Evolutionary conservation across 2,797 vertebrate species (phyloP).

Genomic region (Pantherophis vulpinus): DNA sequence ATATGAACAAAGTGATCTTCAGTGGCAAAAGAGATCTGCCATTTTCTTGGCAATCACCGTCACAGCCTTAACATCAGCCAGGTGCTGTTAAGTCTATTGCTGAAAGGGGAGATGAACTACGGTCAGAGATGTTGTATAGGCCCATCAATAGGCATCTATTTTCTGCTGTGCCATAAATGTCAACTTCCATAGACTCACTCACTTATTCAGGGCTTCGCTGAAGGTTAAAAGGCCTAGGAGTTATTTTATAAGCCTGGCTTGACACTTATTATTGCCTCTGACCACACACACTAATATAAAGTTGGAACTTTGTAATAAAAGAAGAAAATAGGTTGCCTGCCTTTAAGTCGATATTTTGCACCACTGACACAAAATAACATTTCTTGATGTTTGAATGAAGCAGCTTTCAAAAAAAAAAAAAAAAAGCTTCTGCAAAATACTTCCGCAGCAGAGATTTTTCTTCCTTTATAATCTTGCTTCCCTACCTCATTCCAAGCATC

Average conservation of each 20-base stretch:
- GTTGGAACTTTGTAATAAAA: conserved; percentile 9
- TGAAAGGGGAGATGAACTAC: conserved; percentile 80
- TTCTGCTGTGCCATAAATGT: conserved; percentile 73
- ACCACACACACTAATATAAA: conserved; percentile 52
- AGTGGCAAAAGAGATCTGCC: conserved; percentile 77
- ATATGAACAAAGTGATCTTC: conserved; percentile 78
- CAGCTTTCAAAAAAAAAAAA: background rate
- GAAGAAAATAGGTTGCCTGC: conserved; percentile 39
- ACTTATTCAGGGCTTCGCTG: conserved; percentile 75
- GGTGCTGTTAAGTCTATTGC: conserved; percentile 78
- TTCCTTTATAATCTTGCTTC: background rate
- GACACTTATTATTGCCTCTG: conserved; percentile 74
- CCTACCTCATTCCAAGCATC: background rate
- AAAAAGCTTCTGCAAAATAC: conserved; percentile 28
- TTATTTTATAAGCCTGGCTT: conserved; percentile 73
- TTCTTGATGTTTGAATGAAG: conserved; percentile 17
- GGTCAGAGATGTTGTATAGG: conserved; percentile 76
- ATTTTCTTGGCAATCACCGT: conserved; percentile 77
- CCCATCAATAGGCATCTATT: conserved; percentile 84
- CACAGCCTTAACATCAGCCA: conserved; percentile 75
- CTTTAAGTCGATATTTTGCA: conserved; percentile 39
- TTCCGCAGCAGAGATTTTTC: background rate
- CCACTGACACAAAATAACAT: conserved; percentile 37
- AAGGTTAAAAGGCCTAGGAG: conserved; percentile 80
- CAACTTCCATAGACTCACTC: conserved; percentile 73